Evolutionary conservation across 1,140 invertebrate species (phyloP), one percentile per base, ranked within the genome.

Genomic region (Habropoda laboriosa): DNA sequence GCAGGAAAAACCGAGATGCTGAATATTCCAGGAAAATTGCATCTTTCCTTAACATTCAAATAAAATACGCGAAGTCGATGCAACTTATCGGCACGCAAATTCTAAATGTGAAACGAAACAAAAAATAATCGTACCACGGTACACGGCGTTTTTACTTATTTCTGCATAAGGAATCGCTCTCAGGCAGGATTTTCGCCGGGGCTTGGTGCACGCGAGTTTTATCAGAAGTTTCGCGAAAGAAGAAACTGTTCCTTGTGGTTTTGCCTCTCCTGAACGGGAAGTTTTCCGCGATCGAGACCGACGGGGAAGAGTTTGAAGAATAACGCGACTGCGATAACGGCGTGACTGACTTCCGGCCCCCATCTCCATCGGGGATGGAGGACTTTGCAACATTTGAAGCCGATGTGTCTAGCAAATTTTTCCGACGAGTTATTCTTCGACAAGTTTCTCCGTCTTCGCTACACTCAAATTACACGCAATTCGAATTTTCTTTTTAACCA

Each of bases 311-410:
- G 75, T 68, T 55, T 27, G 55, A 51, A 60, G 75, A 70, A 55
- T 47, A 45, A 35, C 40, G 74, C 16, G 40, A 53, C 63, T 70
- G 66, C 42, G 75, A 77, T 77, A 77, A 71, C 75, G 66, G 53
- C 57, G 66, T 77, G 51, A 57, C 66, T 71, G 66, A 77, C 75
- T 77, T 77, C 66, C 75, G 53, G 66, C 30, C 55, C n/a, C 45
- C 66, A 70, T 70, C 57, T 38, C 53, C 53, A n/a, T n/a, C 42
- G 6, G 24, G 53, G 66, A 30, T 71, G 75, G 75, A 77, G 66
- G 66, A 77, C 75, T 77, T 77, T n/a, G 6, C 24, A 77, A 58
- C 66, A 60, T 68, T 70, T 45, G 64, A 42, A 71, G 40, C 30
- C 40, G 16, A 55, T n/a, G 18, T 27, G 66, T 60, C 66, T 77